Base-by-base conservation (phyloP, 2,113 vertebrate genomes). In the Dipodomys ordii region DNA sequence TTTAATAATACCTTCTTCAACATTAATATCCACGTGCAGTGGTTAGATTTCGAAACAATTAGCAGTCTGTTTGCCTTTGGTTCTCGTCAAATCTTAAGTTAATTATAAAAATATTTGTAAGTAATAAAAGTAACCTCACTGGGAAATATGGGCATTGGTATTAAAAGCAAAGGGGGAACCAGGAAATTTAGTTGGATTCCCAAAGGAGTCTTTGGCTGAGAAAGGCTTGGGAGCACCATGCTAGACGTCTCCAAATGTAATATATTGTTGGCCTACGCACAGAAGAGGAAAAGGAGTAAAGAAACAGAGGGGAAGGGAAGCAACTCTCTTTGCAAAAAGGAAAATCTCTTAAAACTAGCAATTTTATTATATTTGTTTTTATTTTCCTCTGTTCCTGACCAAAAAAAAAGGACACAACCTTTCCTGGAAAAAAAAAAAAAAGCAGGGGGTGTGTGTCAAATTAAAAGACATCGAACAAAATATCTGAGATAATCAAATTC, bases 41-140 rank as follows among this genome's bases (percentile, higher is more conserved):
- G 39, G 81, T 92, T 95, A 88, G 88, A 95, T 93, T 53, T 85
- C 77, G 67, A 96, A 96, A 95, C 93, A 88, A 95, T 95, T 96
- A 86, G 15, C 0, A 74, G 81, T 83, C 69, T 95, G 53, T 87
- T 97, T 96, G 93, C 53, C 90, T 96, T 93, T 95, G 94, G 89
- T 95, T 89, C 90, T 95, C 95, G 69, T 87, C 91, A 93, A 92
- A 39, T 93, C 91, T 95, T 95, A 88, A 94, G 74, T 86, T 96
- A 93, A 97, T 97, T 97, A 93, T 85, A 83, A 96, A 97, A 95
- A 93, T 96, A 96, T 93, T 95, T 97, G 60, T 86, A 93, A 96
- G 90, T 88, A 94, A 90, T 97, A 95, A 97, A 96, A 94, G 95
- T 94, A 97, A 95, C 74, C 78, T 92, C 35, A 3, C 49, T 93